Evolutionary conservation across 2,888 invertebrate species (phyloP), one percentile per base, ranked within the genome.

Genomic region (Acheta domesticus): DNA sequence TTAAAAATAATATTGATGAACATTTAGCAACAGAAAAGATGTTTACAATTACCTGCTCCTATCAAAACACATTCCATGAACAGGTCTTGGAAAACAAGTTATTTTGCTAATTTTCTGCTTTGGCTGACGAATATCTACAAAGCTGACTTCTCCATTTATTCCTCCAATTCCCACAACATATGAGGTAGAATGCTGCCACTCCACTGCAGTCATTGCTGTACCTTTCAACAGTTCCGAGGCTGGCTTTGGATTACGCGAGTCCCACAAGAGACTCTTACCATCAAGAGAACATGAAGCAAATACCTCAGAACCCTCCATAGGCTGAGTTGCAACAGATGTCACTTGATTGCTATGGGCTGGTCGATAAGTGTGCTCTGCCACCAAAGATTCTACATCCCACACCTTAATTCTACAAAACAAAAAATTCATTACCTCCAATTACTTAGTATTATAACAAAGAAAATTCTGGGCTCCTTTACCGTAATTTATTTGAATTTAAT

Each of bases 231-330:
- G 62, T 62, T 62, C 83, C 73, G 82, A 82, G 0, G 86, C 87
- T 48, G 86, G 86, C 81, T 84, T 85, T 12, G 83, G 14, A 80
- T 84, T 83, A 80, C 87, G 84, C 5, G 84, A 81, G 79, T 87
- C 87, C 87, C 87, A 87, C 14, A 86, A 77, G 77, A 86, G 79
- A 3, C 89, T 86, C 84, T 86, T 87, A 79, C 88, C 87, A 85
- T 91, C 91, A 85, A 89, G 85, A 48, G 86, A 85, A 83, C 89
- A 88, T 14, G 91, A 90, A 23, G 88, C 86, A 85, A 91, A 91
- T 62, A 89, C 82, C 81, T 88, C 86, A 80, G 87, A 84, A 82
- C 89, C 85, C 78, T 86, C 88, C 49, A 84, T 84, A 62, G 62
- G 62, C 62, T 62, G 62, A 62, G 62, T 62, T 1, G n/a, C 62